Percentiles rank a stretch among this genome's conserved stretches.
Evolutionary conservation across 2,888 invertebrate species (phyloP).

Genomic region (Meta bourneti): DNA sequence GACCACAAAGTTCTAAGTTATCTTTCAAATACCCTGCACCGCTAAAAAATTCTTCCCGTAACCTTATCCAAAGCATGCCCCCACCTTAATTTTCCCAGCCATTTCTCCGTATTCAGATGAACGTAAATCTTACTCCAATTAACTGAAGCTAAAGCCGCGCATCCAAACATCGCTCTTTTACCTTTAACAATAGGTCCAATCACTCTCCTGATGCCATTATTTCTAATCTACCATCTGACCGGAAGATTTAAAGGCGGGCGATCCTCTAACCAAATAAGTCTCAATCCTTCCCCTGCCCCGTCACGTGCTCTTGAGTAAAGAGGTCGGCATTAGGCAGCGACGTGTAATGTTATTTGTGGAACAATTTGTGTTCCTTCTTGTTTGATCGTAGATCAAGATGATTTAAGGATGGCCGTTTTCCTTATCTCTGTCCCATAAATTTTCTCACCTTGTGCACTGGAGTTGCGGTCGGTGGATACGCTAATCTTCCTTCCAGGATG

Average conservation of each 20-base stretch:
- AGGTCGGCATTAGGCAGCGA: slow-evolving; percentile 47
- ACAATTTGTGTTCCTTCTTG: slow-evolving; percentile 68
- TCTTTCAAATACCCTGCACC: no score
- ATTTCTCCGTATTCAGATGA: background rate
- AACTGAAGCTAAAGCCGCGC: background rate
- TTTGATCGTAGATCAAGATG: slow-evolving; percentile 70
- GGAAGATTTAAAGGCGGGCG: slow-evolving; percentile 56
- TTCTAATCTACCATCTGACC: slow-evolving; percentile 56
- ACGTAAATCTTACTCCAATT: slow-evolving; percentile 31
- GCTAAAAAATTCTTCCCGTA: no score
- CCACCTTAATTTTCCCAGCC: background rate
- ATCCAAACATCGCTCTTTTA: slow-evolving; percentile 22
- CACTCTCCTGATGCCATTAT: slow-evolving; percentile 44
- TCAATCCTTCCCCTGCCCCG: background rate
- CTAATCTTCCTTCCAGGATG: slow-evolving; percentile 25
- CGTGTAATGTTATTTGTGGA: slow-evolving; percentile 73
- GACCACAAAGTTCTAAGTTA: no score
- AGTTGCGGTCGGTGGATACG: slow-evolving; percentile 4
- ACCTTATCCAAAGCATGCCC: background rate
- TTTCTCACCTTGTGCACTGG: slow-evolving; percentile 31
- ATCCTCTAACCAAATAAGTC: slow-evolving; percentile 66
- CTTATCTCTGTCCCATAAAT: slow-evolving; percentile 61
- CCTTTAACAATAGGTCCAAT: slow-evolving; percentile 37
- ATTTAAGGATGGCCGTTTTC: slow-evolving; percentile 53
- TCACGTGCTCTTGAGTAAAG: slow-evolving; percentile 6